Percentiles rank a stretch among this genome's conserved stretches.
These are phyloP conservation scores for Callipepla squamata DNA, from an alignment of 2,113 vertebrate species.

Conservation along the genomic window DNA sequence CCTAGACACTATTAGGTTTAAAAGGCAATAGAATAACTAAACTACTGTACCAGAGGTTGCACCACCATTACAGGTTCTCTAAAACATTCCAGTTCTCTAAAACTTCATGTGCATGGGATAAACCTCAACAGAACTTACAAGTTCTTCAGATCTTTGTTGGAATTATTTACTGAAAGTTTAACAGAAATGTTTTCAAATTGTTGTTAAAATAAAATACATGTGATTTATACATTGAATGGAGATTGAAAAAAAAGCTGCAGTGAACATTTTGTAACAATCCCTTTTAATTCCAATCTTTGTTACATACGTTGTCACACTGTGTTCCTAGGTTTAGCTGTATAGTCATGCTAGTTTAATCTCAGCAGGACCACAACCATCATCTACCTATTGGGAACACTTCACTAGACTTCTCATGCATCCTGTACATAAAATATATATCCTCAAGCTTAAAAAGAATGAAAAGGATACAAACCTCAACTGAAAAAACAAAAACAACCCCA, in stretches of 20 bases:
- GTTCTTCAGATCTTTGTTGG: not conserved
- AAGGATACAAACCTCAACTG: not conserved
- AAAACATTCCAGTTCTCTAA: not conserved
- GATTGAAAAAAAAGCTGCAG: not conserved
- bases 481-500: not conserved
- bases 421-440: not conserved
- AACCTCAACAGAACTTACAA: not conserved
- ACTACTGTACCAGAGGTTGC: not conserved
- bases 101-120: not conserved
- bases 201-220: not conserved
- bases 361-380: not conserved
- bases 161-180: not conserved
- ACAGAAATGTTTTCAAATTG: not conserved
- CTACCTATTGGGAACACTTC: accelerated
- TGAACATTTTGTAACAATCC: not conserved
- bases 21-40: not conserved
- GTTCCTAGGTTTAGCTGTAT: not conserved
- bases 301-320: not conserved
- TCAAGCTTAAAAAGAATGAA: not conserved
- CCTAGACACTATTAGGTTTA: not conserved
- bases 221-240: not conserved
- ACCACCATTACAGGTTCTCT: not conserved
- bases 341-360: not conserved
- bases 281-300: not conserved
- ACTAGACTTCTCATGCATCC: not conserved